A percentile compares a stretch with the other conserved stretches of the same genome.
phyloP scores from a whole-genome alignment of 2,888 invertebrate species.

The Drosophila recens region DNA sequence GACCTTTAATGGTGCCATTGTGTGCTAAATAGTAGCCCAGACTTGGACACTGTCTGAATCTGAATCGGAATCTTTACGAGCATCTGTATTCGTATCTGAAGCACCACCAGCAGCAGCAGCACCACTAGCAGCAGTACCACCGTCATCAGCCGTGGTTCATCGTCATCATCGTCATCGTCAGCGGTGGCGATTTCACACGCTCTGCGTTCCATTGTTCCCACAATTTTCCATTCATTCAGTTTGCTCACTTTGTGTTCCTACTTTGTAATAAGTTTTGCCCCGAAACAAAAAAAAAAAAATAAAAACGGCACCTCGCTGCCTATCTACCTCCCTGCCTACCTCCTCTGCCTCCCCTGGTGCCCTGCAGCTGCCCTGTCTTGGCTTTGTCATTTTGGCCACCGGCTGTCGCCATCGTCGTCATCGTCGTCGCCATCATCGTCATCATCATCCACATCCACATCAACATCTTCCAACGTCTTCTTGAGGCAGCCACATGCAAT shows the following conservation, averaged over 20 bases:
- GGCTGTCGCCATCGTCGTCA: constrained; percentile 56
- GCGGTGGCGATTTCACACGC: constrained; percentile 71
- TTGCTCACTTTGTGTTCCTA: constrained; percentile 79
- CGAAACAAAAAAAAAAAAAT: constrained; percentile 47
- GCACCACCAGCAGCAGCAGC: constrained; percentile 38
- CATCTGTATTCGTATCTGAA: constrained; percentile 11
- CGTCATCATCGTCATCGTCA: constrained; percentile 44
- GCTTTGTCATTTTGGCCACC: constrained; percentile 54
- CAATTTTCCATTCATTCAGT: constrained; percentile 81
- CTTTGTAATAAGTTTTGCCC: constrained; percentile 76
- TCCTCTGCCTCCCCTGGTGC: not conserved
- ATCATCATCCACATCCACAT: constrained; percentile 16
- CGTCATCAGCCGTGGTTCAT: constrained; percentile 22
- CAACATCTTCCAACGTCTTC: constrained; percentile 19
- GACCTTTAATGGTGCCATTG: constrained; percentile 81
- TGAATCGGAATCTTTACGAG: constrained; percentile 34
- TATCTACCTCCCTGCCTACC: not conserved
- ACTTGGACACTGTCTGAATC: constrained; percentile 50
- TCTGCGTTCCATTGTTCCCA: constrained; percentile 76
- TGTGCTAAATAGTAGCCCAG: constrained; percentile 78
- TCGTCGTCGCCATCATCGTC: constrained; percentile 40
- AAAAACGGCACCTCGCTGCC: constrained; percentile 4
- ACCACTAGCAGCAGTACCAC: constrained; percentile 32
- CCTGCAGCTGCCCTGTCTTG: constrained; percentile 7
- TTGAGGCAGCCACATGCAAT: constrained; percentile 50